These are phyloP conservation scores for Cryptotermes secundus DNA, from an alignment of 1,140 invertebrate species.

Conservation along the genomic window DNA sequence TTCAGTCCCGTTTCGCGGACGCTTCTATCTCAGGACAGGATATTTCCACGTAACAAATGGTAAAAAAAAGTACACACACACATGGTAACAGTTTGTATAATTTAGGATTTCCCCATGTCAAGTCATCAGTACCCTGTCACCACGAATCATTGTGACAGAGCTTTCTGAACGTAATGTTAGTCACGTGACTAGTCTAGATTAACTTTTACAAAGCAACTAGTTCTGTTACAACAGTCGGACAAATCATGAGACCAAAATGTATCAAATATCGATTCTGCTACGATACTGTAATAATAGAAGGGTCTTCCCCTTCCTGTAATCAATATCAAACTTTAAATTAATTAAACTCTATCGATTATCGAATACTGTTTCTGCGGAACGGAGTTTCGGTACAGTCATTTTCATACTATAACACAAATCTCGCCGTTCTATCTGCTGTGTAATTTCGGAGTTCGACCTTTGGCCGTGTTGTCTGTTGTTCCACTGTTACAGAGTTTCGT, in stretches of 20 bases:
- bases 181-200: not conserved
- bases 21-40: not conserved
- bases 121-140: not conserved
- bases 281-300: not conserved
- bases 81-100: not conserved
- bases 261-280: not conserved
- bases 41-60: not conserved
- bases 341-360: not conserved
- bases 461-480: too few relatives aligned
- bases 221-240: not conserved
- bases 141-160: not conserved
- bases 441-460: too few relatives aligned
- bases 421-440: too few relatives aligned
- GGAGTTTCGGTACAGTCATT: not conserved
- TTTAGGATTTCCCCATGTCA: not conserved
- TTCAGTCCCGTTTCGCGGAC: not conserved
- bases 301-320: not conserved
- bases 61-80: not conserved
- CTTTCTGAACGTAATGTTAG: not conserved
- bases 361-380: not conserved
- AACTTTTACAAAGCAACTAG: not conserved
- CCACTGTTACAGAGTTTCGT: too few relatives aligned
- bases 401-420: not conserved
- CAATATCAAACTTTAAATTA: slow-evolving; percentile 6
- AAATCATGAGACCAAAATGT: not conserved